Base-by-base conservation (phyloP, 2,888 invertebrate species). In the Noctua pronuba region DNA sequence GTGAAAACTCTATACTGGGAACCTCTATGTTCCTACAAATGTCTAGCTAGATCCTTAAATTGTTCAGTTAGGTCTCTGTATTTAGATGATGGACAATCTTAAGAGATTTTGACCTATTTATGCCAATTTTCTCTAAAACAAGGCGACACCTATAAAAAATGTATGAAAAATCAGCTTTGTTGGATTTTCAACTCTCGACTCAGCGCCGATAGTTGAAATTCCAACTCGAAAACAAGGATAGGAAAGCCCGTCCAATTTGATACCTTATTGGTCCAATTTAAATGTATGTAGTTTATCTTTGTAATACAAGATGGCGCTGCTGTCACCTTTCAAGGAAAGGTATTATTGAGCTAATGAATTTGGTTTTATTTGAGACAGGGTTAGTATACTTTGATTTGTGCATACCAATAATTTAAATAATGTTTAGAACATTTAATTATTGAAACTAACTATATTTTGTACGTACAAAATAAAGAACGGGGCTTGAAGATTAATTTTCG, bases 271-370 rank as follows among this genome's bases (percentile, higher is more conserved):
- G 16, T 28, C 10, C n/a, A 28, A 64, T 35, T 38, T 46, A 28
- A 7, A 10, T 3, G 5, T 62, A 13, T 2, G 24, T 82, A 80
- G 79, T 72, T 81, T 2, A 18, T 31, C 10, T 68, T 44, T 31
- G 49, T 3, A 21, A 58, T 31, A 62, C 49, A 31, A 73, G 84
- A 84, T 81, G 84, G 81, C 80, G 80, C 35, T 72, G 8, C 3
- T 49, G 24, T 58, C 49, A 18, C 28, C 10, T 18, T 55, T 44
- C 21, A n/a, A 8, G n/a, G 6, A 18, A 73, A 38, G 24, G 10
- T 21, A 10, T 16, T 49, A 35, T 1, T 35, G n/a, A n/a, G 11
- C 0, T n/a, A 18, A 60, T 35, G 7, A 58, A 58, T 62, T 38
- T 28, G 10, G 13, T 18, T 38, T 60, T 1, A 28, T 44, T 46